A percentile compares a stretch with the other conserved stretches of the same genome.
phyloP scores from a whole-genome alignment of 2,888 invertebrate species.

The Tipula unca region DNA sequence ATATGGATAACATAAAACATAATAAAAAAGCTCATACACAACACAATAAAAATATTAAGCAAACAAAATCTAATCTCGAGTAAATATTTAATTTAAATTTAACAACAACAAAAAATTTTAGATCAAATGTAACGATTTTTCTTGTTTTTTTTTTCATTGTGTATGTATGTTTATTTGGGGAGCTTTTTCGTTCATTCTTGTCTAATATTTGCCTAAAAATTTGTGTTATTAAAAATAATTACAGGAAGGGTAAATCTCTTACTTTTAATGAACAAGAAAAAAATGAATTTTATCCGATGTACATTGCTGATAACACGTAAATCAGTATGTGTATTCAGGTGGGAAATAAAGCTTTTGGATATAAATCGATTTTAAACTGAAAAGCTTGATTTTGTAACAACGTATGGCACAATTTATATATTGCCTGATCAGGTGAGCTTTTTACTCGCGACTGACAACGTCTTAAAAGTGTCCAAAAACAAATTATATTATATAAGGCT shows the following conservation, averaged over 20 bases:
- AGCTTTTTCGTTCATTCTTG: neutral
- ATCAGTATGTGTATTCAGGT: neutral
- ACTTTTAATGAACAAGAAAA: neutral
- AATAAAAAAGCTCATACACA: neutral
- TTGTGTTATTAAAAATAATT: neutral
- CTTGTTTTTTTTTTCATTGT: neutral
- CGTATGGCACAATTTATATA: no score
- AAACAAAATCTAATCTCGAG: neutral
- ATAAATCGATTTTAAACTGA: neutral
- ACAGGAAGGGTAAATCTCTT: neutral
- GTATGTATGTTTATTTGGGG: neutral
- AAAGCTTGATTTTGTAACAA: neutral
- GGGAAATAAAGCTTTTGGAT: neutral
- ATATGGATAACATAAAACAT: neutral
- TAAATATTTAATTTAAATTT: neutral
- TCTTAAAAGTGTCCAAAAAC: no score
- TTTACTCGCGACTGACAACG: no score
- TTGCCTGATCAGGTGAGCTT: no score
- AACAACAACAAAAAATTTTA: neutral
- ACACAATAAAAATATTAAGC: neutral
- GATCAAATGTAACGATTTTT: neutral
- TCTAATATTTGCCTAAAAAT: neutral
- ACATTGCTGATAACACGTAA: neutral
- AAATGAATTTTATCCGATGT: neutral
- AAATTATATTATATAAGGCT: no score